phyloP scores from a whole-genome alignment of 2,797 vertebrate species.

The Percopsis omiscomaycus region DNA sequence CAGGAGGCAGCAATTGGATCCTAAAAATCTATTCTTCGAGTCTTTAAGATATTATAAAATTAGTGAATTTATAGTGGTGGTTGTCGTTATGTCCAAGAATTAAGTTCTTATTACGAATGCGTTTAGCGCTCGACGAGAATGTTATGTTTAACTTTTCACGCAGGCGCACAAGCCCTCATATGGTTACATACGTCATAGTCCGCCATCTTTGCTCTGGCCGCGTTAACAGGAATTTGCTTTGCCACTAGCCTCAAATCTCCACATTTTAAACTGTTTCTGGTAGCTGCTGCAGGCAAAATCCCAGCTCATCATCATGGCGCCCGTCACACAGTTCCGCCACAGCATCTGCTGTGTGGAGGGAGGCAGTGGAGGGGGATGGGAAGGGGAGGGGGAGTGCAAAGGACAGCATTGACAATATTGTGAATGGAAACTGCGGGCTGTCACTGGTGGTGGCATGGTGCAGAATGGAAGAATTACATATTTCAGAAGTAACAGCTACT shows the following conservation, averaged over 20 bases:
- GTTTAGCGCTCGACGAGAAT: background rate
- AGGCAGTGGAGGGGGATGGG: slow-evolving; percentile 34
- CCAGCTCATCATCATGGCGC: slow-evolving; percentile 82
- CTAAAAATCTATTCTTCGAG: too few relatives aligned
- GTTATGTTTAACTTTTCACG: slow-evolving; percentile 7
- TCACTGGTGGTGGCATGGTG: slow-evolving; percentile 45
- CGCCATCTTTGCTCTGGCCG: slow-evolving; percentile 49
- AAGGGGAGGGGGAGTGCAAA: slow-evolving; percentile 24
- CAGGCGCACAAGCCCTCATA: slow-evolving; percentile 27
- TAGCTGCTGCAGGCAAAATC: slow-evolving; percentile 74
- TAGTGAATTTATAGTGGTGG: background rate
- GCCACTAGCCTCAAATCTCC: slow-evolving; percentile 16
- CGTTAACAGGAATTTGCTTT: background rate
- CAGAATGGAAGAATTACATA: slow-evolving; percentile 21
- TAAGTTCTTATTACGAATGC: background rate
- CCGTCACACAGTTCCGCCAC: slow-evolving; percentile 58
- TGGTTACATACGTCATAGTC: slow-evolving; percentile 11
- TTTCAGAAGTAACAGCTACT: slow-evolving; percentile 29
- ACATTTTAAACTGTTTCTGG: slow-evolving; percentile 23
- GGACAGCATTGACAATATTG: slow-evolving; percentile 60
- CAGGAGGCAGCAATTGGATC: too few relatives aligned
- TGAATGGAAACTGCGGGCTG: slow-evolving; percentile 75
- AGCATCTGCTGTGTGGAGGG: slow-evolving; percentile 76
- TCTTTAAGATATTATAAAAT: too few relatives aligned
- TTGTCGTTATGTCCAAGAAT: background rate